These are phyloP conservation scores for Crypturellus tataupa DNA, from an alignment of 2,797 vertebrate genomes.

Conservation along the genomic window DNA sequence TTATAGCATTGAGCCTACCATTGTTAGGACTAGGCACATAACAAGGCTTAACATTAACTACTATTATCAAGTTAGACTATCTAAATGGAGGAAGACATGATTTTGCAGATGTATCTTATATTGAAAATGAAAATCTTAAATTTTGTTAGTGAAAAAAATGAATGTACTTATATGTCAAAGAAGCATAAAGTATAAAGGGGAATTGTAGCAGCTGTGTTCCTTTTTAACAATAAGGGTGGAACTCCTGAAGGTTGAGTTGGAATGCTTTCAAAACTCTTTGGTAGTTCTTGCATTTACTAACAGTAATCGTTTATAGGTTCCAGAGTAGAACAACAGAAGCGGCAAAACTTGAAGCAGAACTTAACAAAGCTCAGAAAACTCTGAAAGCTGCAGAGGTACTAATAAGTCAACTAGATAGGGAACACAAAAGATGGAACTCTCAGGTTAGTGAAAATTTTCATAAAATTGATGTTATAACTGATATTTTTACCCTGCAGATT, in stretches of 20 bases:
- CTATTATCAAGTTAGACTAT: neutral
- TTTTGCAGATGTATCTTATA: neutral
- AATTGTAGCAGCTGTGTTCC: neutral
- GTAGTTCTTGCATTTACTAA: neutral
- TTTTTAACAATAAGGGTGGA: neutral
- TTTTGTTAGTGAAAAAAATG: neutral
- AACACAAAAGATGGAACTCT: constrained; percentile 92
- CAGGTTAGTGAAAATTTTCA: constrained; percentile 84
- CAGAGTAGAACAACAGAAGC: constrained; percentile 94
- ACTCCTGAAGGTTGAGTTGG: neutral
- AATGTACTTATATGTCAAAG: neutral
- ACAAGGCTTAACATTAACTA: neutral
- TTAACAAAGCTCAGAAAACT: constrained; percentile 93
- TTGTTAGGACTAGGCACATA: neutral
- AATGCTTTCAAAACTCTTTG: neutral
- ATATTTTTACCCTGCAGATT: neutral
- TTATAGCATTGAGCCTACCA: neutral
- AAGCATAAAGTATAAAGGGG: neutral
- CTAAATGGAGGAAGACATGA: neutral
- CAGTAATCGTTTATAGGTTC: constrained; percentile 83
- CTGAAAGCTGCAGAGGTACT: constrained; percentile 91
- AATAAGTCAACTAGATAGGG: constrained; percentile 92
- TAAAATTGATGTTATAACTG: neutral
- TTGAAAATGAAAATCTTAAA: neutral
- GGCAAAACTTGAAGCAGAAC: constrained; percentile 93